Percentiles rank a stretch among this genome's conserved stretches.
phyloP scores from a whole-genome alignment of 2,797 vertebrate species.

The Gadopsis marmoratus region DNA sequence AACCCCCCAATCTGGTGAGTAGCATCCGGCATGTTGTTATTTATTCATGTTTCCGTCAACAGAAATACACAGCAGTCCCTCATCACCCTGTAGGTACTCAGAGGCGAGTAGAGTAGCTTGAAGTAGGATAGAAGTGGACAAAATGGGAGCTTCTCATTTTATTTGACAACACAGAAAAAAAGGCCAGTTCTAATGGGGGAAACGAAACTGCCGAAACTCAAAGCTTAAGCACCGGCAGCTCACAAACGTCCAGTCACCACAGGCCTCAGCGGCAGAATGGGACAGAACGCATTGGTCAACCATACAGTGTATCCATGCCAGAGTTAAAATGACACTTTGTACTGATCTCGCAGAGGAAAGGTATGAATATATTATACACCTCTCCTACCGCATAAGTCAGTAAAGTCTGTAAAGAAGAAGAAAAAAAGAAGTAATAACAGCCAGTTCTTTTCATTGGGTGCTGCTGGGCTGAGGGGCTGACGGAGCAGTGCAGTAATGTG shows the following conservation, averaged over 20 bases:
- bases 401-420: conserved; percentile 47
- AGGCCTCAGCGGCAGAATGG: conserved; percentile 37
- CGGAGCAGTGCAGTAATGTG: conserved; percentile 50
- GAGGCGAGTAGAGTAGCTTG: background rate
- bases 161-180: conserved; percentile 16
- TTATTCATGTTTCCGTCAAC: no score
- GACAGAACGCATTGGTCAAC: conserved; percentile 63
- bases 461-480: conserved; percentile 30
- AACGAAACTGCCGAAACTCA: conserved; percentile 35
- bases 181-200: background rate
- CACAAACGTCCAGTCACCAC: conserved; percentile 39
- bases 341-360: conserved; percentile 55
- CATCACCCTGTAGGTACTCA: no score
- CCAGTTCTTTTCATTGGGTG: conserved; percentile 59
- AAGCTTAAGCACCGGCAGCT: conserved; percentile 36
- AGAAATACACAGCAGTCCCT: no score
- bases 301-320: conserved; percentile 41
- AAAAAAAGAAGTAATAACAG: conserved; percentile 59
- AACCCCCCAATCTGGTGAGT: no score
- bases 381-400: conserved; percentile 59
- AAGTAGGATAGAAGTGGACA: background rate
- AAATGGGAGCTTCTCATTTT: conserved; percentile 12
- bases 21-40: no score
- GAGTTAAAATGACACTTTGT: conserved; percentile 67
- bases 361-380: conserved; percentile 74